Evolutionary conservation across 2,113 vertebrate genomes (phyloP).

Genomic region (Aviceda subcristata): DNA sequence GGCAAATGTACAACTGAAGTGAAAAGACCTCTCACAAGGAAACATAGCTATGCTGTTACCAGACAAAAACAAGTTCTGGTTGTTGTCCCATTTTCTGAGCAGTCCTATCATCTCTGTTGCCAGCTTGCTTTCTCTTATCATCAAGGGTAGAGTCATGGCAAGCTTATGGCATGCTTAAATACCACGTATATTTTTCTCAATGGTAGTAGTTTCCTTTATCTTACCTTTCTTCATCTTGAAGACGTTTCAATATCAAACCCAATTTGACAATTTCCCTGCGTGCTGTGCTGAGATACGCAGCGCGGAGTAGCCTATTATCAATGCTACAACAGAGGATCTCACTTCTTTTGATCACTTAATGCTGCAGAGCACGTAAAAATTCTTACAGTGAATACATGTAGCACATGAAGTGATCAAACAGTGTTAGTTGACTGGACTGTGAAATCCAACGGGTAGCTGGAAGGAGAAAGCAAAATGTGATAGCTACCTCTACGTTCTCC

Average conservation of each 20-base stretch:
- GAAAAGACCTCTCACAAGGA: background rate
- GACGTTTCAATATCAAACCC: slow-evolving; percentile 16
- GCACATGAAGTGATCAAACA: slow-evolving; percentile 49
- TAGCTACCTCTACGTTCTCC: background rate
- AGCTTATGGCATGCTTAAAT: background rate
- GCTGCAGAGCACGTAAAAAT: background rate
- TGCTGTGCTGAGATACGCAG: background rate
- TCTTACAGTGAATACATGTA: background rate
- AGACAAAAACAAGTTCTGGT: background rate
- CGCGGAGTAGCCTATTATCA: background rate
- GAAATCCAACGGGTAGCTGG: background rate
- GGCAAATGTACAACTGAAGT: background rate
- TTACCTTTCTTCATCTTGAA: background rate
- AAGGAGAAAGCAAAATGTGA: background rate
- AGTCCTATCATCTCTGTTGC: background rate
- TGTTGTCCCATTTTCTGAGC: background rate
- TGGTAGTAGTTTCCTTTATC: background rate
- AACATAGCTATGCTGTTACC: rapidly evolving
- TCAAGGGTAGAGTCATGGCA: background rate
- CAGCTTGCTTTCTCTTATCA: background rate
- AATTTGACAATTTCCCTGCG: background rate
- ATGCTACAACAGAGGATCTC: background rate
- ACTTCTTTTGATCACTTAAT: slow-evolving; percentile 51
- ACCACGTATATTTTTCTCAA: background rate
- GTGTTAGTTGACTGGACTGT: background rate